Evolutionary conservation across 1,140 invertebrate genomes (phyloP).

Genomic region (Cylas formicarius): DNA sequence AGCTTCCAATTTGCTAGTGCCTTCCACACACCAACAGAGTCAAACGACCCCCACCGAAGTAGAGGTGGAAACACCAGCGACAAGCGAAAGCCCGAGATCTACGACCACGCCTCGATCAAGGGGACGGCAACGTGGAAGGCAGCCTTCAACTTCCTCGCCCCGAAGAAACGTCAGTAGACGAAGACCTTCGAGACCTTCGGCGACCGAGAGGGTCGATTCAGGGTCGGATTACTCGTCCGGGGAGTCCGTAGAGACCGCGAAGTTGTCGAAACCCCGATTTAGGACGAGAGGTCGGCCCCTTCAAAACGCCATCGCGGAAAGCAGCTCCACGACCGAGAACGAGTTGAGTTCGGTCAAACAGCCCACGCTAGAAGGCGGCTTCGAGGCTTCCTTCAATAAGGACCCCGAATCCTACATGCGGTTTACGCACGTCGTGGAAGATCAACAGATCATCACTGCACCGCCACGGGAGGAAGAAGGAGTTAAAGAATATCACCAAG

Average conservation of each 20-base stretch:
- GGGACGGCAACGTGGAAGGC: conserved; percentile 18
- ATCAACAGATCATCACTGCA: conserved; percentile 18
- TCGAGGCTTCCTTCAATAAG: conserved; percentile 4
- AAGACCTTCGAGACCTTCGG: conserved; percentile 26
- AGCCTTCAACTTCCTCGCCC: conserved; percentile 19
- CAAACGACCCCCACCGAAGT: background rate
- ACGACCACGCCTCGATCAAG: conserved; percentile 18
- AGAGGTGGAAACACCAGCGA: background rate
- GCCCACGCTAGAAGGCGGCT: conserved; percentile 11
- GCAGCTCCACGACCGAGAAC: conserved; percentile 23
- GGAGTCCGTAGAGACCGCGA: conserved; percentile 33
- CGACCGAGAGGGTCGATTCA: conserved; percentile 41
- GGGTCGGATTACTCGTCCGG: conserved; percentile 45
- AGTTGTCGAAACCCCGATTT: conserved; percentile 27
- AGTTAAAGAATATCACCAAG: conserved; percentile 15
- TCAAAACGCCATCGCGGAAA: conserved; percentile 15
- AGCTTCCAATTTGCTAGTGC: conserved; percentile 29
- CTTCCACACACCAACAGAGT: conserved; percentile 17
- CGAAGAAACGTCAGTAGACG: conserved; percentile 21
- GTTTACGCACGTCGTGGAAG: conserved; percentile 18
- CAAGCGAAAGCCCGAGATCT: conserved; percentile 24
- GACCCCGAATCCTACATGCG: conserved; percentile 23
- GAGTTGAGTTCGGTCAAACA: conserved; percentile 12
- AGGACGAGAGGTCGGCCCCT: conserved; percentile 29
- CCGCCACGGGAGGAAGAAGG: conserved; percentile 7